Conservation (phyloP, 2,113 vertebrate genomes). For the Gopherus evgoodei region DNA sequence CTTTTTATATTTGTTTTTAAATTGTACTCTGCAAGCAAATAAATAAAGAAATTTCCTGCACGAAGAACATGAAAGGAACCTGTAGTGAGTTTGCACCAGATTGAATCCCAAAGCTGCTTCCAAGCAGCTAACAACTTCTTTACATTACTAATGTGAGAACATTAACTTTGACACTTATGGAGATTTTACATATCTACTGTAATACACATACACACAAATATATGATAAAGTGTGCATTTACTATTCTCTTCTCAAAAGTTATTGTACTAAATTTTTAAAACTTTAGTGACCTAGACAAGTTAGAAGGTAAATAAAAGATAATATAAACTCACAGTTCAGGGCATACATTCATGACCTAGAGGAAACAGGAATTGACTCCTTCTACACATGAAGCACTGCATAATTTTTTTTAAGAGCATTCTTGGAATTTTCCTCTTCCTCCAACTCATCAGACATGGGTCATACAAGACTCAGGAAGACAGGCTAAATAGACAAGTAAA, state of each 20-base stretch:
- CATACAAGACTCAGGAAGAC: too few species aligned
- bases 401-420: neutral
- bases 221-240: neutral
- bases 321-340: accelerated
- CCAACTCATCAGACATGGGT: too few species aligned
- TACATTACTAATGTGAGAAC: neutral
- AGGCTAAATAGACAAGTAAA: too few species aligned
- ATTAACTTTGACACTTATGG: neutral
- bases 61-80: neutral
- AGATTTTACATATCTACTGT: neutral
- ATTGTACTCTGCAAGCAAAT: constrained; percentile 11
- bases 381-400: neutral
- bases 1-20: constrained; percentile 4
- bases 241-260: neutral
- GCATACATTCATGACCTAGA: neutral
- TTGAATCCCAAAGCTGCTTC: neutral
- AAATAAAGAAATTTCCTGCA: constrained; percentile 14
- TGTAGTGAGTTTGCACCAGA: neutral
- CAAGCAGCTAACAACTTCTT: neutral
- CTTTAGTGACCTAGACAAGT: neutral
- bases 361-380: accelerated
- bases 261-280: neutral
- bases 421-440: too few species aligned
- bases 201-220: neutral
- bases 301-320: neutral